These are phyloP conservation scores for Notamacropus eugenii DNA, from an alignment of 2,797 vertebrate species.

Conservation along the genomic window DNA sequence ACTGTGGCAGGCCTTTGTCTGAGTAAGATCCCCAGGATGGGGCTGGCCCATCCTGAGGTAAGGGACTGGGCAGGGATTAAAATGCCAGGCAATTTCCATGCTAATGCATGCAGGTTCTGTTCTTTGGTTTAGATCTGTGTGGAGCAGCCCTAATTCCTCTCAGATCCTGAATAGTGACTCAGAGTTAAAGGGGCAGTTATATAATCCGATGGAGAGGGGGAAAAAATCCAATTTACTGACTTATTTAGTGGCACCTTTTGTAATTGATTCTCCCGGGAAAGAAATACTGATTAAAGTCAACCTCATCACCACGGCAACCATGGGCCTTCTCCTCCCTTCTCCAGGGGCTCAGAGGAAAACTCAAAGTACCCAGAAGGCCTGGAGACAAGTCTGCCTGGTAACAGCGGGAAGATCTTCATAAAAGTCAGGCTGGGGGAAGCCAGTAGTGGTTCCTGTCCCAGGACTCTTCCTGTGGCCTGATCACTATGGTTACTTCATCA, in stretches of 20 bases:
- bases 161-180: background rate
- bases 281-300: constrained; percentile 78
- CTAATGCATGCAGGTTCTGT: constrained; percentile 21
- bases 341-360: background rate
- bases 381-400: constrained; percentile 77
- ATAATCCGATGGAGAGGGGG: constrained; percentile 40
- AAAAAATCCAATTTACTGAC: constrained; percentile 66
- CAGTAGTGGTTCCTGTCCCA: background rate
- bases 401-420: constrained; percentile 53
- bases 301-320: constrained; percentile 82
- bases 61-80: constrained; percentile 11
- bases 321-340: constrained; percentile 73
- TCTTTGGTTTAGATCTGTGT: constrained; percentile 34
- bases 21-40: background rate
- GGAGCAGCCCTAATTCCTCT: constrained; percentile 9
- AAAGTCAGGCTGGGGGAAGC: background rate
- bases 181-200: constrained; percentile 20
- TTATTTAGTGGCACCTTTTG: constrained; percentile 75
- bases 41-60: background rate
- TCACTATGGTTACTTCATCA: background rate
- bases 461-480: background rate
- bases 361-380: constrained; percentile 58
- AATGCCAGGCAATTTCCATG: constrained; percentile 15
- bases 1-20: background rate
- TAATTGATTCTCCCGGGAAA: constrained; percentile 76